Evolutionary conservation across 2,797 vertebrate species (phyloP).

Genomic region (Phataginus tricuspis): DNA sequence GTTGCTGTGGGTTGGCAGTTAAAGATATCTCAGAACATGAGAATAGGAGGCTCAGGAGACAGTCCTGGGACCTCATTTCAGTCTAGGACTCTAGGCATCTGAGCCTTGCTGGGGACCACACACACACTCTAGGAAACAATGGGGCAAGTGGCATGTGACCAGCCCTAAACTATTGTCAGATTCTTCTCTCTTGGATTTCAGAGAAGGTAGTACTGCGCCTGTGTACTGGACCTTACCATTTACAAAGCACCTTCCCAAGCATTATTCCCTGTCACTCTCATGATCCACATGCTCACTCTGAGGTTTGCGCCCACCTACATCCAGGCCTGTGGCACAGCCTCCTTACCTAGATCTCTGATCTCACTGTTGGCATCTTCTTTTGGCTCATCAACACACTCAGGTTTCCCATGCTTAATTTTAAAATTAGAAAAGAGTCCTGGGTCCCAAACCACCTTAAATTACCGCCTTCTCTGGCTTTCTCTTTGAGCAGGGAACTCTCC

Average conservation of each 20-base stretch:
- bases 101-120: background rate
- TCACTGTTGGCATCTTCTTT: background rate
- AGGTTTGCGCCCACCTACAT: background rate
- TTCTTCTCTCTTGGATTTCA: background rate
- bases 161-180: background rate
- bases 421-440: slow-evolving; percentile 38
- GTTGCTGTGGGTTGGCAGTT: background rate
- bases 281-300: background rate
- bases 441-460: slow-evolving; percentile 22
- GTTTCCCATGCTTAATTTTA: slow-evolving; percentile 60
- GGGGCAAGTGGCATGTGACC: background rate
- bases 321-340: background rate
- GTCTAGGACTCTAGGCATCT: background rate
- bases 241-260: slow-evolving; percentile 1
- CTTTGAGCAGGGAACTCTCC: background rate
- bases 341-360: background rate
- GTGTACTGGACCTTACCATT: background rate
- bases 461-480: background rate
- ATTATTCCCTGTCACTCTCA: background rate
- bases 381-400: background rate
- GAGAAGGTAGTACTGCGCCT: background rate
- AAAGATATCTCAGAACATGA: background rate
- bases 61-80: slow-evolving; percentile 28
- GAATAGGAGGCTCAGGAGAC: background rate
- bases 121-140: background rate